Evolutionary conservation across 1,140 invertebrate genomes (phyloP).

Genomic region (Phymastichus coffea): DNA sequence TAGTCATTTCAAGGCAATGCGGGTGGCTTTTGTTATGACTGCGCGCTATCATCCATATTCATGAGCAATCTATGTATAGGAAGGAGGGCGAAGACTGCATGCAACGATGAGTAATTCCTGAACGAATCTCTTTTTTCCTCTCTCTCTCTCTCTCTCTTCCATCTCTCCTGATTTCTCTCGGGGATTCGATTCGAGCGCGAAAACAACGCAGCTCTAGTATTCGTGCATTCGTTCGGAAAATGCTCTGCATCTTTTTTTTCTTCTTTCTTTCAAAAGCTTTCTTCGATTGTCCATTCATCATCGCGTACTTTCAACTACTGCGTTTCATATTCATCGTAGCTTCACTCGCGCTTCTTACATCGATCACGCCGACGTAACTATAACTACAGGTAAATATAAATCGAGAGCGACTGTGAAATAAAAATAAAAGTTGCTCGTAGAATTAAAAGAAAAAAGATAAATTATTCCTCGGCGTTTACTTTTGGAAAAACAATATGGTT

Average conservation of each 20-base stretch:
- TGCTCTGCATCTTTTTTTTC: not conserved
- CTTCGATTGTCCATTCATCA: not conserved
- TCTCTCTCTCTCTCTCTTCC: not conserved
- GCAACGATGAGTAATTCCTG: not conserved
- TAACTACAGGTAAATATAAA: too few relatives aligned
- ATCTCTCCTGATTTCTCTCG: constrained; percentile 14
- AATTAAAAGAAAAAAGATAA: too few relatives aligned
- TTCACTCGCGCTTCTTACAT: too few relatives aligned
- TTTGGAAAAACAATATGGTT: too few relatives aligned
- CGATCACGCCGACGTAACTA: too few relatives aligned
- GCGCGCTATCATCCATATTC: constrained; percentile 12
- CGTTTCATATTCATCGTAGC: too few relatives aligned
- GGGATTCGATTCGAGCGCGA: not conserved
- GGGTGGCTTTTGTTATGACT: not conserved
- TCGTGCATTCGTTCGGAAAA: not conserved
- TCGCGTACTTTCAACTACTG: too few relatives aligned
- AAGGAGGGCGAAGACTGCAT: not conserved
- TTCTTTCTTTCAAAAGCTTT: not conserved
- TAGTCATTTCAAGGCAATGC: too few relatives aligned
- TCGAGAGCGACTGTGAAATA: too few relatives aligned
- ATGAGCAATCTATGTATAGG: constrained; percentile 2
- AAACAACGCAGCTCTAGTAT: not conserved
- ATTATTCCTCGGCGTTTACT: too few relatives aligned
- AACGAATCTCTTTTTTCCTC: not conserved
- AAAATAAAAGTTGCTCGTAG: too few relatives aligned